Percentiles rank a stretch among this genome's conserved stretches.
These are phyloP conservation scores for Pogonocichla stellata DNA, from an alignment of 2,113 vertebrate species.

Conservation along the genomic window DNA sequence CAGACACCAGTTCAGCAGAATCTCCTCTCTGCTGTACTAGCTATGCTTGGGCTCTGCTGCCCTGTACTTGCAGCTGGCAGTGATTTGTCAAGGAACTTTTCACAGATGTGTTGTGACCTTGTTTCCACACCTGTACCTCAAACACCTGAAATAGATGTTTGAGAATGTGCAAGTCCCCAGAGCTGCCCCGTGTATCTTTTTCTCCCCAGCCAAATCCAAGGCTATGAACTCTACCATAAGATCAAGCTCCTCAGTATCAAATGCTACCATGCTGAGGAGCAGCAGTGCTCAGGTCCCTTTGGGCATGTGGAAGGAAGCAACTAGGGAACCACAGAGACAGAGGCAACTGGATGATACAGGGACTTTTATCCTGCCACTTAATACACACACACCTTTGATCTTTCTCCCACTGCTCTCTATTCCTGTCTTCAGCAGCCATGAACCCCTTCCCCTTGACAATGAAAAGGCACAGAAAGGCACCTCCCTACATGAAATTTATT, in stretches of 20 bases:
- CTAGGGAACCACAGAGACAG: background rate
- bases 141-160: background rate
- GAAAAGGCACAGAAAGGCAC: background rate
- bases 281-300: background rate
- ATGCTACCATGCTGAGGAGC: background rate
- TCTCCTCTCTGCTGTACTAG: background rate
- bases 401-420: background rate
- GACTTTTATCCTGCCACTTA: background rate
- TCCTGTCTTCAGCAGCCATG: background rate
- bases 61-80: fast-evolving
- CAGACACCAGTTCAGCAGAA: background rate
- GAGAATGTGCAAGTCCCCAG: background rate
- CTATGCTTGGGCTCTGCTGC: background rate
- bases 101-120: background rate
- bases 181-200: fast-evolving
- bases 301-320: fast-evolving
- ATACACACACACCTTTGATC: background rate
- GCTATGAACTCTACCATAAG: background rate
- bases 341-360: background rate
- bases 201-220: background rate
- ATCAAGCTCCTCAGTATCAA: background rate
- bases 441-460: background rate
- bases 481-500: background rate
- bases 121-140: background rate
- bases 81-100: background rate